phyloP scores from a whole-genome alignment of 2,113 vertebrate genomes.

The Tiliqua scincoides region DNA sequence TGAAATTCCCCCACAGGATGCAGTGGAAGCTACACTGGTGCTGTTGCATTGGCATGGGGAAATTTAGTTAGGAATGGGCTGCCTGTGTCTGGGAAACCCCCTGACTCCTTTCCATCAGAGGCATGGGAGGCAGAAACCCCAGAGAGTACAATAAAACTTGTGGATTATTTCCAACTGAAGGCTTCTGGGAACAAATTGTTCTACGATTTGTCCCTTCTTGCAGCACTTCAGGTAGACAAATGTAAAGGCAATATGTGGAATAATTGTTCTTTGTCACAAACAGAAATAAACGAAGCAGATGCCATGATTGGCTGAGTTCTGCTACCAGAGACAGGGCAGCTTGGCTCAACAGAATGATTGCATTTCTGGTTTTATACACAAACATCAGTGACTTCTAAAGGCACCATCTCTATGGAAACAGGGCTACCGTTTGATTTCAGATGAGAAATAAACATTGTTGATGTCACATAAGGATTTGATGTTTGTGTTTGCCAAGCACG shows the following conservation, averaged over 20 bases:
- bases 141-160: neutral
- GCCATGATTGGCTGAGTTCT: neutral
- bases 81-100: too few species aligned
- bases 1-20: too few species aligned
- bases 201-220: neutral
- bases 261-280: neutral
- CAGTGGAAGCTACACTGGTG: too few species aligned
- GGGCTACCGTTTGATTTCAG: neutral
- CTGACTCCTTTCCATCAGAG: too few species aligned
- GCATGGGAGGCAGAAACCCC: too few species aligned
- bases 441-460: neutral
- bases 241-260: neutral
- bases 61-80: too few species aligned
- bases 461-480: neutral
- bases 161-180: neutral
- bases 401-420: neutral
- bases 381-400: neutral
- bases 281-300: neutral
- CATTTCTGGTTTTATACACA: neutral
- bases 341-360: neutral
- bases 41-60: too few species aligned
- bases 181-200: neutral
- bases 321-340: neutral
- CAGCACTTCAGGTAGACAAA: neutral
- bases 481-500: neutral